Percentiles rank a stretch among this genome's conserved stretches.
phyloP scores from a whole-genome alignment of 2,888 invertebrate genomes.

The Orchesella flavescens region DNA sequence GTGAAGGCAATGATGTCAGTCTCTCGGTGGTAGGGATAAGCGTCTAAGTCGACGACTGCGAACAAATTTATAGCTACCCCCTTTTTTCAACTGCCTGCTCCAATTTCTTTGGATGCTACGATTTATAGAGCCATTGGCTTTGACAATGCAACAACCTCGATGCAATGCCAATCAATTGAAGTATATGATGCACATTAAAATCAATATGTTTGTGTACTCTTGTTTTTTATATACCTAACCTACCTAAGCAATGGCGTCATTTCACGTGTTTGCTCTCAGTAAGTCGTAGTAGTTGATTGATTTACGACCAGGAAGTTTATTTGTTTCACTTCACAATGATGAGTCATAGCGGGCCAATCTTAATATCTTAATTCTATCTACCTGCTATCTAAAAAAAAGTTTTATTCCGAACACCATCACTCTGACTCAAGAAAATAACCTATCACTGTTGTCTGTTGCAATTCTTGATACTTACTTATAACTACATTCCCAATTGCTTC shows the following conservation, averaged over 20 bases:
- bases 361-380: background rate
- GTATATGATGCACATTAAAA: constrained; percentile 3
- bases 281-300: constrained; percentile 37
- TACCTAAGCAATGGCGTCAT: no score
- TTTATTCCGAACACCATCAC: background rate
- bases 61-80: background rate
- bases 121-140: constrained; percentile 41
- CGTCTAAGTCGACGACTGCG: background rate
- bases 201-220: constrained; percentile 12
- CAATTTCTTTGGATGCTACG: constrained; percentile 4
- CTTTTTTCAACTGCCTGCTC: constrained; percentile 10
- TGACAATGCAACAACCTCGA: constrained; percentile 33
- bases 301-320: constrained; percentile 57
- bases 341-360: constrained; percentile 8
- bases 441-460: background rate
- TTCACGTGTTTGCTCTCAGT: background rate
- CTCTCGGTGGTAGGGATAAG: background rate
- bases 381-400: background rate
- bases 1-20: background rate
- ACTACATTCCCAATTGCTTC: no score
- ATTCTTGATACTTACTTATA: background rate
- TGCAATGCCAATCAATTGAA: constrained; percentile 3
- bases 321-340: constrained; percentile 18
- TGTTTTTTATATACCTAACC: background rate
- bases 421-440: no score